Base-by-base conservation (phyloP, 2,113 vertebrate genomes). In the Pantherophis guttatus region DNA sequence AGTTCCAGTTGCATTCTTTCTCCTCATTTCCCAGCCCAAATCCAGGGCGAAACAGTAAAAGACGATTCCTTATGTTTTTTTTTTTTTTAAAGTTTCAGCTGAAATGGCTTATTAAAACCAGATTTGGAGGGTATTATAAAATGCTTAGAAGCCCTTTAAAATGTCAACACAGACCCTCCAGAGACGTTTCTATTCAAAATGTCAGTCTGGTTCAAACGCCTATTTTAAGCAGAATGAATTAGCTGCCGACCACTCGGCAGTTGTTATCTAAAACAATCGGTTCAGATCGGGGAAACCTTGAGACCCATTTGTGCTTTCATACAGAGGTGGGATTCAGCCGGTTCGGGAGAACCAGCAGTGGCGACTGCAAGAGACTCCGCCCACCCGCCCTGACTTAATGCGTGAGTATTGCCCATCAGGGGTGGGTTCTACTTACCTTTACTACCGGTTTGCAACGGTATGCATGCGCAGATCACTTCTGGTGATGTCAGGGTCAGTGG, bases 141-240 rank as follows among this genome's bases (percentile, higher is more conserved):
- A 99, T 98, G 98, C 99, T 99, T 99, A 99, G 98, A 99, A 99
- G 98, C 99, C 99, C 98, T 99, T 99, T 99, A 99, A 99, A 99
- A 99, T 99, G 99, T 99, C 99, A 99, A 98, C 98, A 97, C 98
- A 97, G 98, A 98, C 99, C 98, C 98, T 89, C 98, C 96, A 98
- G 98, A 99, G 99, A 99, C 98, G 95, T 98, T 97, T 96, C 98
- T 65, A 13, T n/a, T 70, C 65, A 98, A 99, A 99, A 99, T 99
- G 99, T 99, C 99, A 99, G 98, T 97, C 98, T 97, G 98, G 98
- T 98, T 98, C 97, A 98, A 98, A 98, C 96, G 98, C 98, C 98
- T 98, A 98, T 99, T 99, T 99, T 99, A 99, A 98, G 98, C 98
- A 98, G 98, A 99, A 99, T 97, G 98, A 99, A 99, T 99, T 98